Evolutionary conservation across 2,113 vertebrate genomes (phyloP), one percentile per base, ranked within the genome.

Genomic region (Ameiurus melas): DNA sequence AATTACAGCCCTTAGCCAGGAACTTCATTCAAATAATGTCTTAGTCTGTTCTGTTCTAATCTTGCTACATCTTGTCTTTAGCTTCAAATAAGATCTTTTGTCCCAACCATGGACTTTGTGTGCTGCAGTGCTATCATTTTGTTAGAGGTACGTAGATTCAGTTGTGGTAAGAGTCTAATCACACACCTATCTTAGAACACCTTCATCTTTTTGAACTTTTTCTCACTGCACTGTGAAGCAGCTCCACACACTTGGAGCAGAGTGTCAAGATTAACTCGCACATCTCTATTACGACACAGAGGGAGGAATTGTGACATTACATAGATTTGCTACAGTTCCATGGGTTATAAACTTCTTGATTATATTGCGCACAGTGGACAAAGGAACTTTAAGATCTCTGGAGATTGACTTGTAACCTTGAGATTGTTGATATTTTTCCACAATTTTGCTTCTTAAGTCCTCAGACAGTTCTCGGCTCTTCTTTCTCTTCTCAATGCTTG

Each of bases 1-100:
- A 9, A 0, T 95, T 0, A 10, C 97, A 97, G 33, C 1, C 92
- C 30, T 91, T 98, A 93, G 95, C 68, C 39, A 98, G 97, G 97
- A 94, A 97, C 88, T 99, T 98, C 85, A 10, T 98, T 88, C 94
- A 94, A 57, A 17, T 60, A 81, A 17, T 16, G 30, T 33, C n/a
- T 70, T 17, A 43, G 17, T 43, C 20, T 22, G 22, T n/a, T 55
- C 4, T 30, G 27, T 30, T 51, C 47, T 47, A 47, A n/a, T n/a
- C 17, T n/a, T 53, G 25, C 25, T 53, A n/a, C 19, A 75, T 22
- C 33, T 39, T 33, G 68, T 70, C 3, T 22, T n/a, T 43, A 25
- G 36, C 8, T 4, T 43, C 19, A 43, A 20, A 73, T 20, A 7
- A 47, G 10, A 53, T 51, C 1, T 78, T 78, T n/a, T 53, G 36